Percentiles rank a stretch among this genome's conserved stretches.
Evolutionary conservation across 2,797 vertebrate species (phyloP).

Genomic region (Adelosebastes latens): DNA sequence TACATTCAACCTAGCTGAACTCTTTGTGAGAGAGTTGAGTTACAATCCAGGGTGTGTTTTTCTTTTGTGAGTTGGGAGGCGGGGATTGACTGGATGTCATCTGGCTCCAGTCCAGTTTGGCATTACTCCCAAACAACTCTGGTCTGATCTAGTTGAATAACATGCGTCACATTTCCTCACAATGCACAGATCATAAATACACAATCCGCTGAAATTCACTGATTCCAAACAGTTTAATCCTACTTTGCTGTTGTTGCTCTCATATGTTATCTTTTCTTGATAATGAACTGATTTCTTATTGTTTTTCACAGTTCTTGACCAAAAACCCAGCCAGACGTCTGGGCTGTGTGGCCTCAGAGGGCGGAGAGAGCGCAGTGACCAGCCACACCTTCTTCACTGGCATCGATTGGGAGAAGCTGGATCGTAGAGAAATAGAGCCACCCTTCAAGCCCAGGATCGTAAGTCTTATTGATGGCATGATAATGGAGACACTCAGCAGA

Average conservation of each 20-base stretch:
- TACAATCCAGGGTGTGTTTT: constrained; percentile 18
- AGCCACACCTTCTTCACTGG: constrained; percentile 89
- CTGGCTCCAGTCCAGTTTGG: constrained; percentile 40
- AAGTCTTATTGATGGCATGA: constrained; percentile 70
- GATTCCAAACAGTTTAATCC: neutral
- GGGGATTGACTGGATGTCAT: constrained; percentile 36
- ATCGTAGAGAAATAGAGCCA: constrained; percentile 90
- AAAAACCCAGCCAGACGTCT: constrained; percentile 92
- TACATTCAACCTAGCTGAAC: constrained; percentile 27
- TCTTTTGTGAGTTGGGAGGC: constrained; percentile 12
- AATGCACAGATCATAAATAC: neutral
- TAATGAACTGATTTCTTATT: neutral
- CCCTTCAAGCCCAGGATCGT: constrained; percentile 97
- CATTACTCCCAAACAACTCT: constrained; percentile 6
- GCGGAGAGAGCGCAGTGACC: constrained; percentile 88
- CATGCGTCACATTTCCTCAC: neutral
- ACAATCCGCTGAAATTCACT: neutral
- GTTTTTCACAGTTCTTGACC: constrained; percentile 88
- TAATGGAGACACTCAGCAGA: neutral
- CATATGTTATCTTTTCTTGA: neutral
- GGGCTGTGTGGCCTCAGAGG: constrained; percentile 88
- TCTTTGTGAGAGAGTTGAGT: constrained; percentile 22
- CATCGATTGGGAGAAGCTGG: constrained; percentile 93
- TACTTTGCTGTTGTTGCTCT: neutral
- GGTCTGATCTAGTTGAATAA: constrained; percentile 21